Base-by-base conservation (phyloP, 2,113 vertebrate species). In the Microtus ochrogaster region DNA sequence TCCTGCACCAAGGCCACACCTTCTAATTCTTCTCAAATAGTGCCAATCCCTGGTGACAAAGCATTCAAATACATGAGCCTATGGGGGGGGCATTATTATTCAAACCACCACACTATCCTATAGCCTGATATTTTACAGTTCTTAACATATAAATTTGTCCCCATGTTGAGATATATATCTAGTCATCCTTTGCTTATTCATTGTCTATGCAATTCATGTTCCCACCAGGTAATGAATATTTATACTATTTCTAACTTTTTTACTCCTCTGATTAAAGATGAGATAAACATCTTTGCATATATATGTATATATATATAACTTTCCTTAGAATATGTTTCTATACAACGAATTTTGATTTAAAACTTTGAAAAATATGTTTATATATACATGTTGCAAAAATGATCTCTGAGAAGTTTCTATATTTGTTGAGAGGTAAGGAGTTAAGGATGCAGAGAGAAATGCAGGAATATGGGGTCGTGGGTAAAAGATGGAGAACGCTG, bases 81-180 rank as follows among this genome's bases (percentile, higher is more conserved):
- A 17, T 63, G n/a, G 13, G 55, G 13, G 3, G 14, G 3, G 24
- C 81, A 63, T 63, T 63, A 24, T 63, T 63, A 83, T 63, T 63
- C n/a, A 63, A 63, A 17, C 24, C n/a, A 41, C 24, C 2, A n/a
- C 61, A 81, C 30, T 92, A n/a, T 89, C 14, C 77, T 66, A 61
- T 55, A 93, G 92, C 24, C n/a, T 94, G 52, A 39, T 30, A 83
- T n/a, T 83, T 88, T 79, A 77, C 17, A 44, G 92, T 92, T 95
- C 49, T 91, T 83, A 47, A 89, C 89, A 66, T 93, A 78, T 61
- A 87, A 83, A 73, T 49, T 65, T 33, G 89, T 65, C 41, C 0
- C 7, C 26, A 76, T 72, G 36, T 65, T 66, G 87, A n/a, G 68
- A 87, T 36, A 89, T 14, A 63, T 47, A 78, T n/a, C 10, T 95